Evolutionary conservation across 1,140 invertebrate genomes (phyloP).

Genomic region (Littorina saxatilis): DNA sequence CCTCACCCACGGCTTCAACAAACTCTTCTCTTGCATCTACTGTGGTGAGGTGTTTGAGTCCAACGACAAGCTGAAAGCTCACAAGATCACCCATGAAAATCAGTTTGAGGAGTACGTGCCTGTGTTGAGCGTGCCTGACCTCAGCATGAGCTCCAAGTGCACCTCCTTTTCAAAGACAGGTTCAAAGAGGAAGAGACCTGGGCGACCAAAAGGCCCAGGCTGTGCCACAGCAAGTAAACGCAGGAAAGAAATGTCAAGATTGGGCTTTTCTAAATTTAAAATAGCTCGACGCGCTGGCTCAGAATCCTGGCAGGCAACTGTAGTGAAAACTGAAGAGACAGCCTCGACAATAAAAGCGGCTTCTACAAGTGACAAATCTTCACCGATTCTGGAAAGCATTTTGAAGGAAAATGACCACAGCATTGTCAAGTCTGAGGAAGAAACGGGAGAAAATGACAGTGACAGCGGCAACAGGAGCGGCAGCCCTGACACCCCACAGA

Average conservation of each 20-base stretch:
- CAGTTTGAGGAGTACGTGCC: slow-evolving; percentile 30
- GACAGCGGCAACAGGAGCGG: slow-evolving; percentile 2
- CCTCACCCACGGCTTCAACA: slow-evolving; percentile 40
- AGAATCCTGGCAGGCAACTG: slow-evolving; percentile 7
- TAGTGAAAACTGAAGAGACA: slow-evolving; percentile 17
- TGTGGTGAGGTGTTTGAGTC: slow-evolving; percentile 66
- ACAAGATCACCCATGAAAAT: slow-evolving; percentile 55
- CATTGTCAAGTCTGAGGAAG: slow-evolving; percentile 4
- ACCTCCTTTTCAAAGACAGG: background rate
- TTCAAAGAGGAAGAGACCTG: background rate
- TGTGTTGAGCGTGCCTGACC: slow-evolving; percentile 21
- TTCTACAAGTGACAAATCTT: background rate
- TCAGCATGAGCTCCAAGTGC: slow-evolving; percentile 6
- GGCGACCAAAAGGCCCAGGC: background rate
- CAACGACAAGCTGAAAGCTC: slow-evolving; percentile 54
- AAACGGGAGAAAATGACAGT: slow-evolving; percentile 22
- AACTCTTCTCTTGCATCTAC: slow-evolving; percentile 60
- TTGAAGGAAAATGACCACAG: slow-evolving; percentile 10
- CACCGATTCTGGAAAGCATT: slow-evolving; percentile 26
- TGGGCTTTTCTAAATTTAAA: slow-evolving; percentile 43
- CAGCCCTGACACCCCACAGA: slow-evolving; percentile 13
- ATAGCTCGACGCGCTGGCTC: slow-evolving; percentile 12
- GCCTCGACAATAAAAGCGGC: background rate
- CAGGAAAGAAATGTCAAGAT: background rate
- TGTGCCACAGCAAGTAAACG: background rate